Evolutionary conservation across 2,888 invertebrate species (phyloP).

Genomic region (Erannis defoliaria): DNA sequence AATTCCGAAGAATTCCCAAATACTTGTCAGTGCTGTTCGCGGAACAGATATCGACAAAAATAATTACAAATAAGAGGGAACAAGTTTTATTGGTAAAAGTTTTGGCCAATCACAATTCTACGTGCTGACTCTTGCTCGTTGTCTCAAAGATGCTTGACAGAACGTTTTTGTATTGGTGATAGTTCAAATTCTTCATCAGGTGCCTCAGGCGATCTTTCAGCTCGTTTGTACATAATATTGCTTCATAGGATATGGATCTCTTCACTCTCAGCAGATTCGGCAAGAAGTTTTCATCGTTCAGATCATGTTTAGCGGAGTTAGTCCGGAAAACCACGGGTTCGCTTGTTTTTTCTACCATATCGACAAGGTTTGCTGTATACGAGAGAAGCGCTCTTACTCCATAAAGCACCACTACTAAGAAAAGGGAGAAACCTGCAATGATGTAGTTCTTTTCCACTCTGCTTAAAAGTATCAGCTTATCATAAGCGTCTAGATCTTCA

Average conservation of each 20-base stretch:
- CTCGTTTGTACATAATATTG: constrained; percentile 67
- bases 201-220: constrained; percentile 65
- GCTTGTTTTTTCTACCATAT: constrained; percentile 49
- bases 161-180: constrained; percentile 50
- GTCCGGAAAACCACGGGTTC: constrained; percentile 40
- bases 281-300: constrained; percentile 52
- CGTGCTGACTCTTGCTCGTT: constrained; percentile 24
- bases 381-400: constrained; percentile 64
- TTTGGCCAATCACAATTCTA: constrained; percentile 34
- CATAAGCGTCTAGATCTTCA: constrained; percentile 52
- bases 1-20: constrained; percentile 66
- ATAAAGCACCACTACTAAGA: constrained; percentile 67
- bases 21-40: constrained; percentile 58
- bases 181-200: constrained; percentile 58
- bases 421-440: constrained; percentile 75
- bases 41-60: constrained; percentile 44
- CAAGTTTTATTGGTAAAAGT: constrained; percentile 52
- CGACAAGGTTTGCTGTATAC: constrained; percentile 63
- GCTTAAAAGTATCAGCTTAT: constrained; percentile 62
- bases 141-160: constrained; percentile 58
- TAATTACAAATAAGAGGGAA: constrained; percentile 49
- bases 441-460: constrained; percentile 72
- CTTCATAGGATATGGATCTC: constrained; percentile 73
- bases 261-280: constrained; percentile 67
- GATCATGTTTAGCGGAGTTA: constrained; percentile 36